Evolutionary conservation across 2,113 vertebrate genomes (phyloP).

Genomic region (Ammodytes dubius): DNA sequence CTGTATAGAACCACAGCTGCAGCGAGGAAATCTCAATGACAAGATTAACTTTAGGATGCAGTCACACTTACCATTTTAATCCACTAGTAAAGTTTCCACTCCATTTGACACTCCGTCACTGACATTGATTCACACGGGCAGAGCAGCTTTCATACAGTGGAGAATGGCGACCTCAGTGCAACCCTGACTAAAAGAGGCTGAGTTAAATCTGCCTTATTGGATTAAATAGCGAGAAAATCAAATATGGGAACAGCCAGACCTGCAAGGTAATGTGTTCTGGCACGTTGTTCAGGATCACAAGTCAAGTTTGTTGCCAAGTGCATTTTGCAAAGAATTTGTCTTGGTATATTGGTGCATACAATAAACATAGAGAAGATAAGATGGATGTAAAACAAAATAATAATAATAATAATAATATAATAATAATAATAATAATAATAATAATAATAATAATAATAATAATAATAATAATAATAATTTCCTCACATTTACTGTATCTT

Average conservation of each 20-base stretch:
- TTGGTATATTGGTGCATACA: too few species aligned
- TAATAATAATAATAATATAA: too few species aligned
- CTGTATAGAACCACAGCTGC: background rate
- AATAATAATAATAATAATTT: too few species aligned
- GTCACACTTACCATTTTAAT: conserved; percentile 4
- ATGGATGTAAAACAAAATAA: too few species aligned
- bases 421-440: too few species aligned
- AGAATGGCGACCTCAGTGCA: background rate
- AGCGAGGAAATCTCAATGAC: background rate
- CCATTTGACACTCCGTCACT: background rate
- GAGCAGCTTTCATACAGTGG: background rate
- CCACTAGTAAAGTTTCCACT: conserved; percentile 1
- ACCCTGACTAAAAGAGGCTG: background rate
- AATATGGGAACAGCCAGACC: background rate
- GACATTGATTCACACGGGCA: conserved; percentile 1
- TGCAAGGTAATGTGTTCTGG: background rate
- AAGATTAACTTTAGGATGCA: background rate
- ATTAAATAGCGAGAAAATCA: conserved; percentile 15
- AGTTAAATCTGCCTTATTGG: conserved; percentile 6
- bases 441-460: too few species aligned
- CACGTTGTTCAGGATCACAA: background rate
- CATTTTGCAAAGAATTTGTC: too few species aligned
- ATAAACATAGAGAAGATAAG: too few species aligned
- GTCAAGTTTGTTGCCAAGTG: background rate
- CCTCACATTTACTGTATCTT: too few species aligned